A percentile compares a stretch with the other conserved stretches of the same genome.
phyloP scores from a whole-genome alignment of 2,797 vertebrate species.

The Ctenosaura bakeri region DNA sequence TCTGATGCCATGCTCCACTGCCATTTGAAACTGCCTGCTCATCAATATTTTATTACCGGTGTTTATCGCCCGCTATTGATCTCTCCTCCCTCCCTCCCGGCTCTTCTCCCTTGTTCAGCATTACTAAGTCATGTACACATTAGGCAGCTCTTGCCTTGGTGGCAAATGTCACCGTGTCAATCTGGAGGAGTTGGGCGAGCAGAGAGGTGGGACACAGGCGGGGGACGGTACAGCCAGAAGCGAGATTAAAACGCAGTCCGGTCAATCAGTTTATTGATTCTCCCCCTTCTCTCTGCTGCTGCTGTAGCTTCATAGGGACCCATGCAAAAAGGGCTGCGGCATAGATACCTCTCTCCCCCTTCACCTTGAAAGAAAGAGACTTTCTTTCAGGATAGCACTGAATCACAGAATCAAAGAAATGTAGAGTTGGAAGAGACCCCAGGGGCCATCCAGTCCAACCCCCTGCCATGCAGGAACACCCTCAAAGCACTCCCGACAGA shows the following conservation, averaged over 20 bases:
- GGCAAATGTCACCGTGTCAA: slow-evolving; percentile 71
- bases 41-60: slow-evolving; percentile 86
- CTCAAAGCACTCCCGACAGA: no score
- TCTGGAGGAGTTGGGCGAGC: slow-evolving; percentile 14
- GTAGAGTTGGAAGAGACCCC: no score
- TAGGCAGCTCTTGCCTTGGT: slow-evolving; percentile 80
- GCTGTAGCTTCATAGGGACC: neutral
- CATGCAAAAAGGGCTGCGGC: neutral
- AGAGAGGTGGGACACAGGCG: no score
- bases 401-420: no score
- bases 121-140: slow-evolving; percentile 73
- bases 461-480: no score
- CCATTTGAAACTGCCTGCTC: slow-evolving; percentile 71
- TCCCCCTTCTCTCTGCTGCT: neutral
- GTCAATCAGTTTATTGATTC: slow-evolving; percentile 73
- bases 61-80: slow-evolving; percentile 83
- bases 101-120: slow-evolving; percentile 50
- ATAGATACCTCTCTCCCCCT: no score
- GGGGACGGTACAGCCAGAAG: neutral
- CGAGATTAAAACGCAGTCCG: slow-evolving; percentile 70
- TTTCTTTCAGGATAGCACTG: no score
- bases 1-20: slow-evolving; percentile 50
- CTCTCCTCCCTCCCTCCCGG: slow-evolving; percentile 26
- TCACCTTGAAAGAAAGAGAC: no score
- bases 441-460: no score